Conservation (phyloP, 2,797 vertebrate genomes). For the Choloepus didactylus region DNA sequence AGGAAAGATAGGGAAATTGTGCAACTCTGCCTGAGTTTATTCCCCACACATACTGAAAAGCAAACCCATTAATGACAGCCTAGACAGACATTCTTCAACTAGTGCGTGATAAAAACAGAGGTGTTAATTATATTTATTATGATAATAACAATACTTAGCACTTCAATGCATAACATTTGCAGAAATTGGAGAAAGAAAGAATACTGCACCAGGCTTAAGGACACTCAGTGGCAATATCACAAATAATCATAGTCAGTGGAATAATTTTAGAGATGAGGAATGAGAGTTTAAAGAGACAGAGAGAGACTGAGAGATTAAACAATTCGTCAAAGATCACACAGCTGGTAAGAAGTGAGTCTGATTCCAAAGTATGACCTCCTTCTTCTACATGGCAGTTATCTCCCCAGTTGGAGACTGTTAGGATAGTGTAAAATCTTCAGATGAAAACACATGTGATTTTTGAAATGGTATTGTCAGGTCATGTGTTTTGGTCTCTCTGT, state of each 20-base stretch:
- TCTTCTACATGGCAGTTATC: neutral
- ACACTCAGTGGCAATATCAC: neutral
- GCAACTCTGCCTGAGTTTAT: constrained; percentile 3
- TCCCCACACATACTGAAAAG: constrained; percentile 13
- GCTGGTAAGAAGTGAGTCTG: neutral
- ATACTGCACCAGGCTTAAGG: neutral
- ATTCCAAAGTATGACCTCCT: constrained; percentile 4
- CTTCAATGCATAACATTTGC: constrained; percentile 3
- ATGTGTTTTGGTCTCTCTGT: neutral
- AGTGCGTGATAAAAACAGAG: constrained; percentile 32
- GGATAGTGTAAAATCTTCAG: neutral
- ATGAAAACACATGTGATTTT: neutral
- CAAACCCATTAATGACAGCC: constrained; percentile 37
- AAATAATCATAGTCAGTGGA: neutral
- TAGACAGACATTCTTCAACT: constrained; percentile 12
- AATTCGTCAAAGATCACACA: neutral
- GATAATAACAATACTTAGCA: constrained; percentile 65
- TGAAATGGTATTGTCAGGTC: neutral
- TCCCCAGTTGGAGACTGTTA: neutral
- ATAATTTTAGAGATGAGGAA: constrained; percentile 35
- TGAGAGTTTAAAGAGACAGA: neutral
- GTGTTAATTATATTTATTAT: constrained; percentile 66
- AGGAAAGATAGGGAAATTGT: constrained; percentile 50
- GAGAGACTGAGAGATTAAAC: neutral
- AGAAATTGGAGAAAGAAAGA: constrained; percentile 55